A percentile compares a stretch with the other conserved stretches of the same genome.
Conservation (phyloP, 2,888 invertebrate genomes). For the Empis stercorea region DNA sequence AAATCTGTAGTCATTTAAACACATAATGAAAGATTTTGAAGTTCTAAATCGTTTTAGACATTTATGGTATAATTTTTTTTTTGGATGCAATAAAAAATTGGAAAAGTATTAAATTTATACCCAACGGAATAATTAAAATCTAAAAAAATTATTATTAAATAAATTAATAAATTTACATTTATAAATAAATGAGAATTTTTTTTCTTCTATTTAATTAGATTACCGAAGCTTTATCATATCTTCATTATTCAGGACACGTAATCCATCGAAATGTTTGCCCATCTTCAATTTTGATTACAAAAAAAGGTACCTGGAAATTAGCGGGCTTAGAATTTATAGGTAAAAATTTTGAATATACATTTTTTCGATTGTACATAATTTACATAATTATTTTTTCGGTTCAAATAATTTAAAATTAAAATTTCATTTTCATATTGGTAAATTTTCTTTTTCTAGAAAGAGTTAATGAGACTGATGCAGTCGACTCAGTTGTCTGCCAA, state of each 20-base stretch:
- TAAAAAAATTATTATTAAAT: too few relatives aligned
- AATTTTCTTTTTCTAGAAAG: conserved; percentile 56
- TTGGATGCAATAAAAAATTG: too few relatives aligned
- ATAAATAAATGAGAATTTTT: conserved; percentile 3
- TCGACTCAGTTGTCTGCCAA: conserved; percentile 60
- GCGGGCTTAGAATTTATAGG: conserved; percentile 89
- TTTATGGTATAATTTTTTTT: too few relatives aligned
- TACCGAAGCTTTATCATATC: conserved; percentile 82
- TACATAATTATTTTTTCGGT: neutral
- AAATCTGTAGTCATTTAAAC: too few relatives aligned
- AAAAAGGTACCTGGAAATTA: conserved; percentile 91
- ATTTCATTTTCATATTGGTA: neutral
- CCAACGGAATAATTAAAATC: too few relatives aligned
- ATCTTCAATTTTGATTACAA: conserved; percentile 80
- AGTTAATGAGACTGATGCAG: conserved; percentile 53
- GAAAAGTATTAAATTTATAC: too few relatives aligned
- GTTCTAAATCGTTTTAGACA: too few relatives aligned
- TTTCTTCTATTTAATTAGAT: conserved; percentile 48
- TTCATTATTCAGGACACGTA: conserved; percentile 78
- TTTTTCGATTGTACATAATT: conserved; percentile 6
- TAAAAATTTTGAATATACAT: conserved; percentile 22
- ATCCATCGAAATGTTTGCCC: conserved; percentile 94
- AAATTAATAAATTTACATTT: too few relatives aligned
- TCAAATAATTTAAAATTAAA: too few relatives aligned
- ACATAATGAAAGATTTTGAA: too few relatives aligned